Evolutionary conservation across 2,113 vertebrate species (phyloP).

Genomic region (Oncorhynchus kisutch): DNA sequence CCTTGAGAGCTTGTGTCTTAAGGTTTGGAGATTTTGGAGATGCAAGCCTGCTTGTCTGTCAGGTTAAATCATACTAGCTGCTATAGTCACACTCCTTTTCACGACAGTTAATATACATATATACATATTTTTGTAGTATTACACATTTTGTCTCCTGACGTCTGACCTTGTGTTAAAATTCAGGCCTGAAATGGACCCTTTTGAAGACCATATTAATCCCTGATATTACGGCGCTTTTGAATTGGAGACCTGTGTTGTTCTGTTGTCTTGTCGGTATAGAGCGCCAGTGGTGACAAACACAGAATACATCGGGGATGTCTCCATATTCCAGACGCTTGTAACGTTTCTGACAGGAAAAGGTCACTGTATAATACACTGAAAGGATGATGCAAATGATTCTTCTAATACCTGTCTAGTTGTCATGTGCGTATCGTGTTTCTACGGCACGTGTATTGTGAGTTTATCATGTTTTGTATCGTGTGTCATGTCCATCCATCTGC

Average conservation of each 20-base stretch:
- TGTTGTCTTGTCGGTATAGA: too few relatives aligned
- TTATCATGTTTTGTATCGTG: not conserved
- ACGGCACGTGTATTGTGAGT: too few relatives aligned
- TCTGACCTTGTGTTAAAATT: not conserved
- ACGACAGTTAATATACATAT: too few relatives aligned
- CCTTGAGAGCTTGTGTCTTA: not conserved
- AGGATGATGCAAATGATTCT: slow-evolving; percentile 15
- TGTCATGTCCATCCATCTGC: not conserved
- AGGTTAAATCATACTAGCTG: not conserved
- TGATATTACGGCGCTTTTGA: too few relatives aligned
- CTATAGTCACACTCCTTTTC: not conserved
- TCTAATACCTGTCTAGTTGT: not conserved
- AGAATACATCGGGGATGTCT: not conserved
- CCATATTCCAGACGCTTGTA: not conserved
- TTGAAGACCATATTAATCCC: not conserved
- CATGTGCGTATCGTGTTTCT: not conserved
- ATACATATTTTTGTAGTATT: not conserved
- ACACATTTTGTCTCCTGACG: not conserved
- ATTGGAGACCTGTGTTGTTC: too few relatives aligned
- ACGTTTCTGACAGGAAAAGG: slow-evolving; percentile 29
- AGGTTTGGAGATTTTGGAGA: too few relatives aligned
- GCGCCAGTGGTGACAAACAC: not conserved
- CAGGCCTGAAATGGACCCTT: not conserved
- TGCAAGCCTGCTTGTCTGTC: not conserved
- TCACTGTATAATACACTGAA: slow-evolving; percentile 11